A percentile compares a stretch with the other conserved stretches of the same genome.
Conservation (phyloP, 1,140 invertebrate species). For the Phymastichus coffea region DNA sequence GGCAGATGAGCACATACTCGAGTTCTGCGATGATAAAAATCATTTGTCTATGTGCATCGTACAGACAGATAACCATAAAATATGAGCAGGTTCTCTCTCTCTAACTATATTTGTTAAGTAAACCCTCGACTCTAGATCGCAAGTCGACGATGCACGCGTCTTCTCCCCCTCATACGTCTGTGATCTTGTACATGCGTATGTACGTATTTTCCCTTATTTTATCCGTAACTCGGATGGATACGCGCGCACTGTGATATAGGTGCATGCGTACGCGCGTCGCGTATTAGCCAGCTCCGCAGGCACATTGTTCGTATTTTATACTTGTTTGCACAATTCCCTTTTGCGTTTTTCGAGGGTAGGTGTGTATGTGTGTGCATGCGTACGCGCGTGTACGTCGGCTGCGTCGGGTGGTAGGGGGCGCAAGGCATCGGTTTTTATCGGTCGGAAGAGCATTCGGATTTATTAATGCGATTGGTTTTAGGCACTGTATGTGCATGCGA, state of each 20-base stretch:
- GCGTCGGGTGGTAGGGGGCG: slow-evolving; percentile 29
- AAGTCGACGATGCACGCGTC: too few relatives aligned
- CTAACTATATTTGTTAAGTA: too few relatives aligned
- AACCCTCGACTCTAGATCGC: too few relatives aligned
- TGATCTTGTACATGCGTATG: neutral
- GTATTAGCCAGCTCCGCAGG: slow-evolving; percentile 49
- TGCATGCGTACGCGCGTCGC: slow-evolving; percentile 19
- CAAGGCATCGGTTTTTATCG: slow-evolving; percentile 44
- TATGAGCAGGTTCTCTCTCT: too few relatives aligned
- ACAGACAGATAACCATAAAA: too few relatives aligned
- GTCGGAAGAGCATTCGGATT: slow-evolving; percentile 50
- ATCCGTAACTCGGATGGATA: slow-evolving; percentile 4
- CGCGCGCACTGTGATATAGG: too few relatives aligned
- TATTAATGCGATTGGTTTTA: slow-evolving; percentile 50
- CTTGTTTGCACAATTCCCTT: slow-evolving; percentile 55
- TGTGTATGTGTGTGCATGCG: slow-evolving; percentile 7
- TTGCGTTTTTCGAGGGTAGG: slow-evolving; percentile 31
- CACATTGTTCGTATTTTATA: slow-evolving; percentile 56
- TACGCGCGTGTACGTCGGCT: slow-evolving; percentile 23
- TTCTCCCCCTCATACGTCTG: too few relatives aligned
- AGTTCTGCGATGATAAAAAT: too few relatives aligned
- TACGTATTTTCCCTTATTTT: slow-evolving; percentile 4
- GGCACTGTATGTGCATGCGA: slow-evolving; percentile 38
- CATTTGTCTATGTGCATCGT: too few relatives aligned
- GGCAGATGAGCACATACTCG: too few relatives aligned